A percentile compares a stretch with the other conserved stretches of the same genome.
Conservation (phyloP, 92 coral and sea anemone species). For the Porites cylindrica region DNA sequence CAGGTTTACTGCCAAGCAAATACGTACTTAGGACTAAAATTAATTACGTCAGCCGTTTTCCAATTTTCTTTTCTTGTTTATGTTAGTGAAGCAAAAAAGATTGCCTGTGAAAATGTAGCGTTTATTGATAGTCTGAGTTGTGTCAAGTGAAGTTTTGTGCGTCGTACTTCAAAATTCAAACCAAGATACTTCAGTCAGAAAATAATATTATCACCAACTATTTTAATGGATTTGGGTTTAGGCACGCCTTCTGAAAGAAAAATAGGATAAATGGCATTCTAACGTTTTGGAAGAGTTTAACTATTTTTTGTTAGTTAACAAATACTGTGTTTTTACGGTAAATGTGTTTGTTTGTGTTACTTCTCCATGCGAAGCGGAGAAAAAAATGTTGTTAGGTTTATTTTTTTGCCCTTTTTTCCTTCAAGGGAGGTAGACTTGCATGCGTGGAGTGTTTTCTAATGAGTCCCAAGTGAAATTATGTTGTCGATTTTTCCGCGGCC, state of each 20-base stretch:
- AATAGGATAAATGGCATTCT: not conserved
- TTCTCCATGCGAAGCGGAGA: not conserved
- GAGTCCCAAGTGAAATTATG: not conserved
- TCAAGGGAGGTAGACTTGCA: not conserved
- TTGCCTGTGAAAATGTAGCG: not conserved
- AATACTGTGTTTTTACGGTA: not conserved
- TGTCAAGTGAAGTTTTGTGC: not conserved
- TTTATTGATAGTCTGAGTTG: not conserved
- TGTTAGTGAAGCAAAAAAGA: not conserved
- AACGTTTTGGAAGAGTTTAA: not conserved
- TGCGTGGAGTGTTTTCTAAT: not conserved
- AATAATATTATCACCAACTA: not conserved
- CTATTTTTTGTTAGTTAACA: not conserved
- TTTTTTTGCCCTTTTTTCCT: not conserved
- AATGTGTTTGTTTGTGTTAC: not conserved
- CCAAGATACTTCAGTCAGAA: not conserved
- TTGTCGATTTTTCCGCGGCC: not conserved
- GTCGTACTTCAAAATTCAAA: not conserved
- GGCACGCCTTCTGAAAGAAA: not conserved
- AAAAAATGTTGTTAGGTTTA: not conserved
- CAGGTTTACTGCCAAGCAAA: not conserved
- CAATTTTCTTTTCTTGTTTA: not conserved
- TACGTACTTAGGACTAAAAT: not conserved
- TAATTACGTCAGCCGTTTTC: constrained; percentile 4
- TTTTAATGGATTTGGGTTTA: not conserved